phyloP scores from a whole-genome alignment of 2,797 vertebrate genomes.

The Pogonophryne albipinna region DNA sequence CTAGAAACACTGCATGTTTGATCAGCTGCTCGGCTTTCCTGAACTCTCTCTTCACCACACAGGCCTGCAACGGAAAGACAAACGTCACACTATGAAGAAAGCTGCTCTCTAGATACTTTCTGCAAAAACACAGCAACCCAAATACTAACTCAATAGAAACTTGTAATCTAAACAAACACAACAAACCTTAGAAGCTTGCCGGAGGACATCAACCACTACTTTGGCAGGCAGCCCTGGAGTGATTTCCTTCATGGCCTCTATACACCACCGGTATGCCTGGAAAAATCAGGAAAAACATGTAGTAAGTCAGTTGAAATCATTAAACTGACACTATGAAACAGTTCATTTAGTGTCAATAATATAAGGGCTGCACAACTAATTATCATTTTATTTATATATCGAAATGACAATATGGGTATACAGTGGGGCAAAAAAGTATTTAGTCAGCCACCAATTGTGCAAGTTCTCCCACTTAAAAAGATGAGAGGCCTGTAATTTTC shows the following conservation, averaged over 20 bases:
- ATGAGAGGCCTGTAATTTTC: too few species aligned
- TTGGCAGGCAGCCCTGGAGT: conserved; percentile 95
- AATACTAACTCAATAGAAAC: not conserved
- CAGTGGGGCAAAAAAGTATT: too few species aligned
- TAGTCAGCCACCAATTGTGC: too few species aligned
- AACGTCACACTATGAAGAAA: not conserved
- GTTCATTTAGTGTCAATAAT: not conserved
- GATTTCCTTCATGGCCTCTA: conserved; percentile 99
- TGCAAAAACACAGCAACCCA: not conserved
- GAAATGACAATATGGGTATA: too few species aligned
- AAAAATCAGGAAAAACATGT: not conserved
- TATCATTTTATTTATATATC: too few species aligned
- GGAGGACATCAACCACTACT: conserved; percentile 97
- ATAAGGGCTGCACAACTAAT: not conserved
- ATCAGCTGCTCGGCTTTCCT: conserved; percentile 99
- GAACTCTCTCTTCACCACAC: conserved; percentile 98
- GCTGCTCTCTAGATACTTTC: not conserved
- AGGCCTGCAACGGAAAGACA: conserved; percentile 86
- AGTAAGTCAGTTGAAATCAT: too few species aligned
- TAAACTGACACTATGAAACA: not conserved
- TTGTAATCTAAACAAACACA: not conserved
- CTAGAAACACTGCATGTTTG: conserved; percentile 98
- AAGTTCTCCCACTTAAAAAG: too few species aligned
- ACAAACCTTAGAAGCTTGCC: conserved; percentile 96
- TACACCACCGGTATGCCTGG: conserved; percentile 99